Base-by-base conservation (phyloP, 2,797 vertebrate species). In the Emys orbicularis region DNA sequence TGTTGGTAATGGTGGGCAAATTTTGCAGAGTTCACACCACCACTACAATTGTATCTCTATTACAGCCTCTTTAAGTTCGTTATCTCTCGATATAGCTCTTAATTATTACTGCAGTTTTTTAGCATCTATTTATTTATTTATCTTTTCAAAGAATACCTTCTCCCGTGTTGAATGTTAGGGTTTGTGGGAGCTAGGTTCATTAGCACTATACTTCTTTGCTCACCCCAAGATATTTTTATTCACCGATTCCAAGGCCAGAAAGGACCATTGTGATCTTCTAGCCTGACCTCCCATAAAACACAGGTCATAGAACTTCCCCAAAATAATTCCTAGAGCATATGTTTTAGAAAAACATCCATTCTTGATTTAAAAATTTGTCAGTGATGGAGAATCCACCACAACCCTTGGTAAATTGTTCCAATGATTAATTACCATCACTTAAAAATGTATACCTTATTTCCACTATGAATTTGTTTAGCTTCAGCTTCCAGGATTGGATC, bases 1-100 rank as follows among this genome's bases (percentile, higher is more conserved):
- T 57, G 25, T 68, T 18, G 61, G 16, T 68, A 68, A 68, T 9
- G 34, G 34, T 68, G 61, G 44, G 15, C 2, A 82, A 7, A 2
- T 76, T 49, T 68, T 81, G 13, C 25, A 57, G 85, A 81, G 29
- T 6, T 83, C 86, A 89, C 29, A 68, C 29, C 74, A 61, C 10
- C 0, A 1, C 37, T 92, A 80, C 6, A 52, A 34, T 54, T 82
- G 15, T 0, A 44, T 13, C 81, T 79, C 79, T 49, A 8, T 41
- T 31, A 53, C 1, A 29, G 2, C 0, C 9, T 0, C 21, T 79
- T 61, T 37, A 61, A 31, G 59, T 61, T 61, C 1, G 15, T 61
- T 61, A 61, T 34, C 59, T 34, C n/a, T 84, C 50, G 0, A 27
- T 90, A 9, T 15, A 15, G 0, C 1, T 37, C 19, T 12, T 53